phyloP scores from a whole-genome alignment of 2,888 invertebrate genomes.

The Tipula lateralis region DNA sequence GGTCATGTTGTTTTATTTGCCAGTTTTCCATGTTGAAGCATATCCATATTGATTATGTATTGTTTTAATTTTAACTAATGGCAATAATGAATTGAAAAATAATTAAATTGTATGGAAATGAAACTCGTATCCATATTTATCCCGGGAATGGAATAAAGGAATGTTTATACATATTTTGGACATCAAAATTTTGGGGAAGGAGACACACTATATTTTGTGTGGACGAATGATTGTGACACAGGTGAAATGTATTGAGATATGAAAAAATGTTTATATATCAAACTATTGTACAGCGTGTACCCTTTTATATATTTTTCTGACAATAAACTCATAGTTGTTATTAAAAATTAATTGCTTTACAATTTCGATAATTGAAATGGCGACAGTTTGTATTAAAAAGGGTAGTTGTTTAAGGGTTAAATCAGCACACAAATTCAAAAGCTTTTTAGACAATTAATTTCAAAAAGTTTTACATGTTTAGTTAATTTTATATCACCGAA shows the following conservation, averaged over 20 bases:
- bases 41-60: background rate
- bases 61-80: background rate
- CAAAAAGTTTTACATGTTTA: background rate
- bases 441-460: background rate
- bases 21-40: background rate
- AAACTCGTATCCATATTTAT: background rate
- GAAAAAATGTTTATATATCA: no score
- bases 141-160: background rate
- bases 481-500: background rate
- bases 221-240: background rate
- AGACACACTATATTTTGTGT: background rate
- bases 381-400: background rate
- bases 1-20: background rate
- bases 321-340: background rate
- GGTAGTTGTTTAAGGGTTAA: background rate
- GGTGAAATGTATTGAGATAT: background rate
- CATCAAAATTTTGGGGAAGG: background rate
- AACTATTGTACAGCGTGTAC: background rate
- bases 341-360: constrained; percentile 3
- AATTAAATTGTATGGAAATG: background rate
- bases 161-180: background rate
- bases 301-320: background rate
- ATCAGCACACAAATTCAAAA: background rate
- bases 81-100: constrained; percentile 2
- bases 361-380: background rate